Percentiles rank a stretch among this genome's conserved stretches.
Evolutionary conservation across 2,888 invertebrate genomes (phyloP).

Genomic region (Melieria picta): DNA sequence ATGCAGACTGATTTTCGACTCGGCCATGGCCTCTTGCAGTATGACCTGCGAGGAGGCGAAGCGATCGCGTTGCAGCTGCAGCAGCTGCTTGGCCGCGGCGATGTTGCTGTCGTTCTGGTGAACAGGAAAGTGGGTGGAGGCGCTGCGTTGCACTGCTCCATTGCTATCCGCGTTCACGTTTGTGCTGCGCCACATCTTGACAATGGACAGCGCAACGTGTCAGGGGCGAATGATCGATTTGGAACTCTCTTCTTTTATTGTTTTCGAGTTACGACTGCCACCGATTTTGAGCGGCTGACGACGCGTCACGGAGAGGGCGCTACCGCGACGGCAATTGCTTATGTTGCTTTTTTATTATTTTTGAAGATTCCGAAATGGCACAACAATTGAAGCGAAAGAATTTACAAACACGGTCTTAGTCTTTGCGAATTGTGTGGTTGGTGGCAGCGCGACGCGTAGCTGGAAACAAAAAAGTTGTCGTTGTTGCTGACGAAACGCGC

Average conservation of each 20-base stretch:
- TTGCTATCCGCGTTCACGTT: slow-evolving; percentile 28
- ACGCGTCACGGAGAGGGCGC: too few species aligned
- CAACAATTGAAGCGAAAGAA: background rate
- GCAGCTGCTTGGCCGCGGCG: slow-evolving; percentile 20
- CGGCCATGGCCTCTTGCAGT: slow-evolving; percentile 35
- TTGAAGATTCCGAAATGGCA: background rate
- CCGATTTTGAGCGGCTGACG: too few species aligned
- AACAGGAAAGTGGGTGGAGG: slow-evolving; percentile 22
- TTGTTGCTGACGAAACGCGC: background rate
- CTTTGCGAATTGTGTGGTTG: background rate
- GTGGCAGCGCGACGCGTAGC: background rate
- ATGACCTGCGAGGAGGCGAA: slow-evolving; percentile 31
- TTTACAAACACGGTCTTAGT: background rate
- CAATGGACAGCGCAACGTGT: slow-evolving; percentile 1
- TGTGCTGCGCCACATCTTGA: slow-evolving; percentile 38
- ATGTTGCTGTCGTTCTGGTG: slow-evolving; percentile 9
- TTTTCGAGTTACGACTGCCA: background rate
- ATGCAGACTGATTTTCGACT: slow-evolving; percentile 39
- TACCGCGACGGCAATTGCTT: too few species aligned
- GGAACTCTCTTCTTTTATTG: background rate
- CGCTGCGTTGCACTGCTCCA: slow-evolving; percentile 33
- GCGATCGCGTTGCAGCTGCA: slow-evolving; percentile 34
- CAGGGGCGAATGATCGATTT: slow-evolving; percentile 3
- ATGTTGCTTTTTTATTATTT: too few species aligned
- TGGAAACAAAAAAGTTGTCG: background rate